Evolutionary conservation across 2,888 invertebrate species (phyloP), one percentile per base, ranked within the genome.

Genomic region (Tricholauxania praeusta): DNA sequence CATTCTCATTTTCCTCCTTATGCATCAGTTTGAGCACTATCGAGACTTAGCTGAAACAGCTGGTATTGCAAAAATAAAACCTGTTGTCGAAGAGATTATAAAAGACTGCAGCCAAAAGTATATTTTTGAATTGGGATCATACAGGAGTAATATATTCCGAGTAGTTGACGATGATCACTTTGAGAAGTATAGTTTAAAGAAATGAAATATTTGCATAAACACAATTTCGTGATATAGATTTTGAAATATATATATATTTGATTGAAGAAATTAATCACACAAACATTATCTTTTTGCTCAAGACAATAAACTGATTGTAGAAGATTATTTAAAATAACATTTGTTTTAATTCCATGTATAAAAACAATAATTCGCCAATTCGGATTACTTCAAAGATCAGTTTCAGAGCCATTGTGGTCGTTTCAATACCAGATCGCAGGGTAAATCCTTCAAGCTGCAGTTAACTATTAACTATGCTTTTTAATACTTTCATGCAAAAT

Each of bases 31-130:
- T 74, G 87, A 84, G 3, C 95, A 96, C 87, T 93, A 93, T 87
- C 87, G 90, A 60, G 90, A 91, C 62, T 87, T 96, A 63, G 90
- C 94, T 0, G 82, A 86, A 22, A 90, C 92, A 77, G 92, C 92
- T 0, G 90, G 90, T 5, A 87, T 92, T 32, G 83, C 87, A 7
- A 89, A 90, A 3, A 88, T 95, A 5, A 93, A 92, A 0, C 89
- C 90, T 0, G 93, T 93, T 47, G 89, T 94, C 78, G 89, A 91
- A 22, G 90, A 90, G 77, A 86, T 95, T n/a, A 94, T 94, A 88
- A 90, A 91, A 80, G 90, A 91, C 81, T 91, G 92, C 83, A 89
- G 90, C 75, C 88, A 88, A 80, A 89, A 91, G 79, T 91, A 93
- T 82, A 88, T 92, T 39, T 89, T 91, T 78, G 89, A 92, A 78